Base-by-base conservation (phyloP, 2,888 invertebrate genomes). In the Escarpia spicata region DNA sequence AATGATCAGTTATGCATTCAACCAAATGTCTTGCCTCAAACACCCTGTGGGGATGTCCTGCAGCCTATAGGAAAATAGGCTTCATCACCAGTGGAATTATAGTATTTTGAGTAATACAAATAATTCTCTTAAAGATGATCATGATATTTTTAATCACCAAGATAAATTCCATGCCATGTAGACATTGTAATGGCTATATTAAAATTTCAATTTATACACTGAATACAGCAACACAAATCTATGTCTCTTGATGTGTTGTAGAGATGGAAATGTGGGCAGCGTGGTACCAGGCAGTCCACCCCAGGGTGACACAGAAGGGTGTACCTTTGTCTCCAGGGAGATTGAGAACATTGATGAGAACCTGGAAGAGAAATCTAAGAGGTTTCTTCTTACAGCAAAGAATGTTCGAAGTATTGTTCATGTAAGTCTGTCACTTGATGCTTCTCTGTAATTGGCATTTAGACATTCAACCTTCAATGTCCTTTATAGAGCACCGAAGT, bases 381-480 rank as follows among this genome's bases (percentile, higher is more conserved):
- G 92, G 52, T 92, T 92, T 75, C 93, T 93, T 75, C 90, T 93
- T 10, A 93, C 93, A 3, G 92, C 93, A 43, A 92, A 45, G 44
- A 93, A 93, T 75, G 93, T 93, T 43, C 91, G 91, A 31, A 93
- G 93, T 90, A 92, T 93, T 92, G 60, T 93, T 89, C 93, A 93
- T 58, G 93, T 93, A 90, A 93, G 93, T 91, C 37, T 52, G 15
- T 75, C 75, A 19, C 26, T 26, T 75, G 60, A 19, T 26, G 26
- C 52, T 75, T n/a, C n/a, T 75, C 26, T 26, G 75, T 19, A 26
- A n/a, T 26, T 26, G 6, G 75, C 26, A 15, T 52, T 75, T 26
- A 75, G 6, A n/a, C 75, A 26, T 6, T 75, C 19, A n/a, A n/a
- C n/a, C n/a, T 75, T 75, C 3, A 37, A 37, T 37, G 37, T 37